These are phyloP conservation scores for Papilio machaon DNA, from an alignment of 1,140 invertebrate genomes.

Conservation along the genomic window DNA sequence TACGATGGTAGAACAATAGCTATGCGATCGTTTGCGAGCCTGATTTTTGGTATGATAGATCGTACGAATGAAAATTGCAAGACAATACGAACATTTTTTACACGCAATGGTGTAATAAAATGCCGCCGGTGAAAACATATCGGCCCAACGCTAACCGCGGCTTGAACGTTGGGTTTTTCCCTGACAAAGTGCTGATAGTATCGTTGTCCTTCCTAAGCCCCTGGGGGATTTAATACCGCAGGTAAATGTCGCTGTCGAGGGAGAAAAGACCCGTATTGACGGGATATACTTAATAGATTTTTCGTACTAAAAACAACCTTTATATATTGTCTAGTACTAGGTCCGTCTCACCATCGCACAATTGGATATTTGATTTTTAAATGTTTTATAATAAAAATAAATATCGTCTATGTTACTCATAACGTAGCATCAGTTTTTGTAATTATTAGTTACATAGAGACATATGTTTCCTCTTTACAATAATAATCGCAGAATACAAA, in stretches of 20 bases:
- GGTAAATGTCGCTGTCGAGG: slow-evolving; percentile 50
- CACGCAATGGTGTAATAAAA: slow-evolving; percentile 42
- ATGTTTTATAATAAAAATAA: not conserved
- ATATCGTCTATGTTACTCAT: no score
- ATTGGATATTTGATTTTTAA: not conserved
- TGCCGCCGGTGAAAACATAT: slow-evolving; percentile 40
- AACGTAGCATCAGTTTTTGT: not conserved
- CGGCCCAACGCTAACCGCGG: slow-evolving; percentile 40
- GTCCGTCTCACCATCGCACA: not conserved
- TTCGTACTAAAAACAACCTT: slow-evolving; percentile 32
- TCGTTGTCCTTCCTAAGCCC: slow-evolving; percentile 49
- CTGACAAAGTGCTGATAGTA: slow-evolving; percentile 51
- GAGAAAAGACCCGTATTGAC: slow-evolving; percentile 40
- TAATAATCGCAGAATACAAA: no score
- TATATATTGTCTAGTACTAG: not conserved
- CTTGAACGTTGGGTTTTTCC: slow-evolving; percentile 46
- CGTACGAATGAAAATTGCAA: slow-evolving; percentile 35
- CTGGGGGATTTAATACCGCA: slow-evolving; percentile 50
- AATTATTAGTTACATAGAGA: not conserved
- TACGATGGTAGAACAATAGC: slow-evolving; percentile 72
- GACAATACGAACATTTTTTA: slow-evolving; percentile 38
- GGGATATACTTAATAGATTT: not conserved
- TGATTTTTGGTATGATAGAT: slow-evolving; percentile 51
- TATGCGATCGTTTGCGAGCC: slow-evolving; percentile 45
- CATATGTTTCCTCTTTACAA: no score